A percentile compares a stretch with the other conserved stretches of the same genome.
phyloP scores from a whole-genome alignment of 2,888 invertebrate genomes.

The Orgyia antiqua region DNA sequence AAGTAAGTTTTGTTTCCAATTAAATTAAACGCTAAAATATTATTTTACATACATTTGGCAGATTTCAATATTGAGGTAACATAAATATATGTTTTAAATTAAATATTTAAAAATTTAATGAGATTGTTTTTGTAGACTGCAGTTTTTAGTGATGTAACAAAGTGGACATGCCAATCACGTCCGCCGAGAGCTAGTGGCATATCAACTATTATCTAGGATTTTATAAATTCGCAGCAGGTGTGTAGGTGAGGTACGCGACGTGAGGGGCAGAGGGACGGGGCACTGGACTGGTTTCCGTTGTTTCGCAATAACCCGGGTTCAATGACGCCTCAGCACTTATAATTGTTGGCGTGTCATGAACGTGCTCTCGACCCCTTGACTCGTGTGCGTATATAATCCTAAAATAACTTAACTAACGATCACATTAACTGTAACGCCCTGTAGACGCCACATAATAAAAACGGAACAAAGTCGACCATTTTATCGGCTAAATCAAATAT shows the following conservation, averaged over 20 bases:
- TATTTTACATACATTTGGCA: too few relatives aligned
- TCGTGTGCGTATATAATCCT: constrained; percentile 17
- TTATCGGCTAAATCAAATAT: constrained; percentile 14
- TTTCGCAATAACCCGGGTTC: constrained; percentile 76
- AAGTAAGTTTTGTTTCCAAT: too few relatives aligned
- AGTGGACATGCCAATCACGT: constrained; percentile 57
- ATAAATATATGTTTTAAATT: constrained; percentile 5
- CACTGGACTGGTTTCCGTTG: constrained; percentile 75
- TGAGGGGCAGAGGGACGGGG: constrained; percentile 20
- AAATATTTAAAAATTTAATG: constrained; percentile 1
- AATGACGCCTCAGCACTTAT: constrained; percentile 69
- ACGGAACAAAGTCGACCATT: constrained; percentile 11
- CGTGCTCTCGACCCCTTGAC: constrained; percentile 58
- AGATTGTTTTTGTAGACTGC: constrained; percentile 29
- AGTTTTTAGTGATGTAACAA: constrained; percentile 56
- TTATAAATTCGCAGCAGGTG: constrained; percentile 76
- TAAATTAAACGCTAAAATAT: too few relatives aligned
- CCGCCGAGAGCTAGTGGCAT: constrained; percentile 53
- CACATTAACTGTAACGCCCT: constrained; percentile 24
- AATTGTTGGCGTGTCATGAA: constrained; percentile 67
- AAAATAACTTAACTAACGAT: constrained; percentile 18
- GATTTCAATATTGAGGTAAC: too few relatives aligned
- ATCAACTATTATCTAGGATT: constrained; percentile 74
- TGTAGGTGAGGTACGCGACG: constrained; percentile 28
- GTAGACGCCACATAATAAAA: constrained; percentile 18